phyloP scores from a whole-genome alignment of 2,888 invertebrate species.

The Apoderus coryli region DNA sequence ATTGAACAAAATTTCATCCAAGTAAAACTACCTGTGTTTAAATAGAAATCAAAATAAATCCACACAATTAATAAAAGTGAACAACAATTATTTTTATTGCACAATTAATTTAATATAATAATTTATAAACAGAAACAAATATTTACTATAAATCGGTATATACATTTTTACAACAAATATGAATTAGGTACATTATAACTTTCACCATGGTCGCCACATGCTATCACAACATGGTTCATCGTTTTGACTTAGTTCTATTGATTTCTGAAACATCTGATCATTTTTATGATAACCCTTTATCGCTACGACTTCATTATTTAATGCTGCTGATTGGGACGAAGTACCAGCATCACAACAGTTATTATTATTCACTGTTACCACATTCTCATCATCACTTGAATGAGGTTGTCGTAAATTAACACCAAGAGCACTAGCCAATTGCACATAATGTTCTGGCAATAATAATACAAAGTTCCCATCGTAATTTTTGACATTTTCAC shows the following conservation, averaged over 20 bases:
- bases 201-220: conserved; percentile 44
- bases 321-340: conserved; percentile 7
- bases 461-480: conserved; percentile 47
- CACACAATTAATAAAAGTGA: too few relatives aligned
- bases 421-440: conserved; percentile 38
- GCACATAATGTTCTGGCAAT: conserved; percentile 45
- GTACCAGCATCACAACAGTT: conserved; percentile 10
- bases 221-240: conserved; percentile 25
- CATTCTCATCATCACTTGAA: conserved; percentile 17
- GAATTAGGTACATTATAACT: too few relatives aligned
- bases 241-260: conserved; percentile 23
- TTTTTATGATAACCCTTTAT: conserved; percentile 21
- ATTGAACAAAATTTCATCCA: too few relatives aligned
- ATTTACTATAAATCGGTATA: too few relatives aligned
- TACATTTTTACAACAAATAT: too few relatives aligned
- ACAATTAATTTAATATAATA: too few relatives aligned
- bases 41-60: too few relatives aligned
- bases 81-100: too few relatives aligned
- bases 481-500: conserved; percentile 34
- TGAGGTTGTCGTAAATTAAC: conserved; percentile 28
- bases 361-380: conserved; percentile 10
- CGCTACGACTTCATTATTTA: conserved; percentile 13
- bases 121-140: too few relatives aligned
- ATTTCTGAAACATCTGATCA: conserved; percentile 36
- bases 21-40: too few relatives aligned